Evolutionary conservation across 2,797 vertebrate genomes (phyloP), one percentile per base, ranked within the genome.

Genomic region (Ctenosaura bakeri): DNA sequence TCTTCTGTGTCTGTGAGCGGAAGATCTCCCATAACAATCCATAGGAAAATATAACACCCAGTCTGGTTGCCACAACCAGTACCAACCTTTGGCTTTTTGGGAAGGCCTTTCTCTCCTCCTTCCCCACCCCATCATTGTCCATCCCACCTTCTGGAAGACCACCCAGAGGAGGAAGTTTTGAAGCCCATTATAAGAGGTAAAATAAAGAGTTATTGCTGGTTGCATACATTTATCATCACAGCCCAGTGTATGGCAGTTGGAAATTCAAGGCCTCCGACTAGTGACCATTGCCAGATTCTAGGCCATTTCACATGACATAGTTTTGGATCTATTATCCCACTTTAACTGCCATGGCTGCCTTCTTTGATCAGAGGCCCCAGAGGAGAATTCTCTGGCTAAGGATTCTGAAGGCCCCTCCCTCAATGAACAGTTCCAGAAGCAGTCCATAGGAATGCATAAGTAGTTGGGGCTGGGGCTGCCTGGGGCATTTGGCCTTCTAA

Each of bases 21-120:
- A 13, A 42, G 16, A 12, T 1, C 38, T 87, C 8, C 35, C 4
- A 1, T 3, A 0, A 0, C 42, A 26, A 88, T 87, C 38, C 3
- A 0, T 35, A 50, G 0, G 54, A 29, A 0, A 32, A 46, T 81
- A 69, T 6, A 0, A 12, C 18, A 56, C 14, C 87, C 0, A 0
- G 16, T 0, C 0, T 32, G 29, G 62, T 35, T 52, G 87, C 56
- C 54, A 32, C 8, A 26, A n/a, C 26, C 59, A 38, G 78, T 32
- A 22, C 12, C 22, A 10, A 50, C 50, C 13, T 54, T 66, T 38
- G 26, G 42, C 29, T 38, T 2, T 2, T 77, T 64, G 1, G 6
- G 1, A 29, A 73, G 77, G 64, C 6, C 42, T 4, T 54, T 42
- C 66, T 35, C 5, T n/a, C 66, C 8, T 7, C n/a, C 18, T 56